A percentile compares a stretch with the other conserved stretches of the same genome.
phyloP scores from a whole-genome alignment of 2,797 vertebrate genomes.

The Siniperca undulata region DNA sequence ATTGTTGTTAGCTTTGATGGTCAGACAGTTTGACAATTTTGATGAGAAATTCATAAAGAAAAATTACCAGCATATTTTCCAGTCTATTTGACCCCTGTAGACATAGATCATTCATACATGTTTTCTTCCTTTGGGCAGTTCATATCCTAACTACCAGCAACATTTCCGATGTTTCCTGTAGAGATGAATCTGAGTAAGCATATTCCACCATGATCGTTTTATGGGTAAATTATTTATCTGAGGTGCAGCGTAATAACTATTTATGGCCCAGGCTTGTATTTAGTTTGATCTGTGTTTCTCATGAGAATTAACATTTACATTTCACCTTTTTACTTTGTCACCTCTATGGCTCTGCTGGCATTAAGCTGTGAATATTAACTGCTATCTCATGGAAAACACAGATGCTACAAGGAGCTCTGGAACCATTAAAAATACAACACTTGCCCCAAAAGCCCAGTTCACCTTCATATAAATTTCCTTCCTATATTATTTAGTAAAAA shows the following conservation, averaged over 20 bases:
- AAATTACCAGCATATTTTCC: neutral
- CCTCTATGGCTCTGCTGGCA: slow-evolving; percentile 43
- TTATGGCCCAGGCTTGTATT: slow-evolving; percentile 33
- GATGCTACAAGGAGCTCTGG: slow-evolving; percentile 46
- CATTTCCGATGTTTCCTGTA: neutral
- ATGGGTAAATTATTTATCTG: slow-evolving; percentile 21
- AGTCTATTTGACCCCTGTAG: neutral
- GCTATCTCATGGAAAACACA: slow-evolving; percentile 43
- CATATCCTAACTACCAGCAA: neutral
- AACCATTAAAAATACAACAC: slow-evolving; percentile 42
- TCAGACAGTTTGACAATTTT: neutral
- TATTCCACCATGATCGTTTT: slow-evolving; percentile 25
- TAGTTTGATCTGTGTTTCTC: slow-evolving; percentile 36
- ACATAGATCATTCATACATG: neutral
- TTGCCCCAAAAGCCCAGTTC: slow-evolving; percentile 37
- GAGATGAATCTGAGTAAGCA: slow-evolving; percentile 29
- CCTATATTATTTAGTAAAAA: slow-evolving; percentile 25
- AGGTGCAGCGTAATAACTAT: slow-evolving; percentile 29
- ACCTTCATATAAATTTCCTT: slow-evolving; percentile 36
- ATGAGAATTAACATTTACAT: slow-evolving; percentile 31
- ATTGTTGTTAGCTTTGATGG: neutral
- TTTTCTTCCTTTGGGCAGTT: slow-evolving; percentile 7
- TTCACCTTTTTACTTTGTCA: slow-evolving; percentile 40
- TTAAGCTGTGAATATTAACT: slow-evolving; percentile 51
- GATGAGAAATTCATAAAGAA: neutral